Evolutionary conservation across 2,888 invertebrate species (phyloP).

Genomic region (Meiosimyza decipiens): DNA sequence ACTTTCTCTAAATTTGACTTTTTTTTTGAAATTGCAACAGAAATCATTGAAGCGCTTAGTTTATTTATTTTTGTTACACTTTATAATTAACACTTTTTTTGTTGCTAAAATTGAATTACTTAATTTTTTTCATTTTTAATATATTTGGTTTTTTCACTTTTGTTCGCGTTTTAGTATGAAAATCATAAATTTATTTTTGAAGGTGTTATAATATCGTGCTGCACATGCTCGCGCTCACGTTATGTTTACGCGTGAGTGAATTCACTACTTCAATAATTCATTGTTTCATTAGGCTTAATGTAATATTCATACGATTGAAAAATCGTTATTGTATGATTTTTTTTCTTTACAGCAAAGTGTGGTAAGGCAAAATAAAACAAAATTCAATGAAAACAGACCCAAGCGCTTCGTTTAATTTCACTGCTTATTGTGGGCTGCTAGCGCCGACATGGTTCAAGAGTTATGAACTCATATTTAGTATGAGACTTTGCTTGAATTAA

Average conservation of each 20-base stretch:
- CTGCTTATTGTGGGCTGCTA: not conserved
- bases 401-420: conserved; percentile 14
- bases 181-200: not conserved
- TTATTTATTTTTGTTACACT: not conserved
- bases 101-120: conserved; percentile 1
- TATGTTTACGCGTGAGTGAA: conserved; percentile 14
- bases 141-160: conserved; percentile 1
- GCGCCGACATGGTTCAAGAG: conserved; percentile 11
- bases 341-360: not conserved
- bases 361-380: too few relatives aligned
- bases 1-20: not conserved
- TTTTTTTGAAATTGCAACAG: not conserved
- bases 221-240: conserved; percentile 4
- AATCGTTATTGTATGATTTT: not conserved
- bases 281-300: conserved; percentile 1
- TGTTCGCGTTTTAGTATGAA: not conserved
- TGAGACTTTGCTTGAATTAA: not conserved
- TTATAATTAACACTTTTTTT: conserved; percentile 15
- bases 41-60: conserved; percentile 10
- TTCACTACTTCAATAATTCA: not conserved
- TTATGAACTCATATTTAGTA: conserved; percentile 9
- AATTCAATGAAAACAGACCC: not conserved
- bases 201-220: conserved; percentile 8
- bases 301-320: conserved; percentile 16
- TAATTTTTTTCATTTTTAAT: not conserved